A percentile compares a stretch with the other conserved stretches of the same genome.
Evolutionary conservation across 2,888 invertebrate genomes (phyloP).

Genomic region (Pheosia gnoma): DNA sequence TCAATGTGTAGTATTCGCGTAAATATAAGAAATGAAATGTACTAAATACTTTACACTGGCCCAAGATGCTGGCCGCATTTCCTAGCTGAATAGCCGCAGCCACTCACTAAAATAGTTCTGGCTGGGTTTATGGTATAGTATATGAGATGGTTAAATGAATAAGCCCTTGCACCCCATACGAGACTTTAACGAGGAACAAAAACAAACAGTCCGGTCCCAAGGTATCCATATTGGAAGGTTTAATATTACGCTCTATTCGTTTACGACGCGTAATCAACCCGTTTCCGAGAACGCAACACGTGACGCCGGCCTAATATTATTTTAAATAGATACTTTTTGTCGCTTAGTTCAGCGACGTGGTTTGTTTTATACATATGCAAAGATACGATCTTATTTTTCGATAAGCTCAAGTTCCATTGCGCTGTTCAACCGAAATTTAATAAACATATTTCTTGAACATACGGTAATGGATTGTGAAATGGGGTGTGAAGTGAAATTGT

Average conservation of each 20-base stretch:
- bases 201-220: background rate
- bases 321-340: conserved; percentile 62
- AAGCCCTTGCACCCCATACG: background rate
- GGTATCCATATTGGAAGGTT: conserved; percentile 12
- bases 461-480: conserved; percentile 8
- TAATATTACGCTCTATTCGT: conserved; percentile 69
- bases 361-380: background rate
- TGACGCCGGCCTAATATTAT: conserved; percentile 57
- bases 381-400: background rate
- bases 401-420: background rate
- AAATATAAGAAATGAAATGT: no score
- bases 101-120: no score
- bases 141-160: background rate
- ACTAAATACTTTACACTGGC: no score
- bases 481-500: no score
- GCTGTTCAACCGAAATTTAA: background rate
- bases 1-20: no score
- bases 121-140: background rate
- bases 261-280: conserved; percentile 73
- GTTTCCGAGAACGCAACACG: conserved; percentile 72
- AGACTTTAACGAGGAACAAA: background rate
- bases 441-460: background rate
- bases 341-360: conserved; percentile 30
- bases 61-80: no score
- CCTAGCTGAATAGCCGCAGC: no score